phyloP scores from a whole-genome alignment of 1,140 invertebrate species.

The Paraescarpia echinospica region DNA sequence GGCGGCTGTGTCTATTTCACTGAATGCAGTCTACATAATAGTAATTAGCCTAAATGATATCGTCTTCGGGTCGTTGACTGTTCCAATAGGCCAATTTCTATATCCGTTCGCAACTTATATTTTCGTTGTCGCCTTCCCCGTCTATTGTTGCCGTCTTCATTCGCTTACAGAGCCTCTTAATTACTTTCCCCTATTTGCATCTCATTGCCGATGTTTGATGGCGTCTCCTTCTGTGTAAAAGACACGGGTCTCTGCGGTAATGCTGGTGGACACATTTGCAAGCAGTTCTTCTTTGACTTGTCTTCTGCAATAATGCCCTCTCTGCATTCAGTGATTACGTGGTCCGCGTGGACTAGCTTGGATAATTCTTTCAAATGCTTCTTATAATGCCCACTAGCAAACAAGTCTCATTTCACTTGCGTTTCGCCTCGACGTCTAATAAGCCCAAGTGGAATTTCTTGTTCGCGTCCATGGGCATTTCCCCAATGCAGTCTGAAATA shows the following conservation, averaged over 20 bases:
- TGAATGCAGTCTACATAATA: background rate
- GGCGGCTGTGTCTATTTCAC: background rate
- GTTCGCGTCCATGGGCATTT: no score
- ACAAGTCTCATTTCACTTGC: background rate
- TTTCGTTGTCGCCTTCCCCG: background rate
- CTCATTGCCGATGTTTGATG: background rate
- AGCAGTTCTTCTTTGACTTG: background rate
- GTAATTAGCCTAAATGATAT: background rate
- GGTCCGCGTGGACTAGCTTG: background rate
- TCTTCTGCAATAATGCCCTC: background rate
- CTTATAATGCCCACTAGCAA: background rate
- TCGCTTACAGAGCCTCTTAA: background rate
- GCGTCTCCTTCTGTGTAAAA: background rate
- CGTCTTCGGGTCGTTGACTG: background rate
- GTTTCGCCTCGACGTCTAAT: background rate
- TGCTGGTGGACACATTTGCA: background rate
- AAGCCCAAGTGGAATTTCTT: no score
- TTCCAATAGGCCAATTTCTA: background rate
- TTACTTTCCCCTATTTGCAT: background rate
- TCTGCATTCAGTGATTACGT: background rate
- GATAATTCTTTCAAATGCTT: background rate
- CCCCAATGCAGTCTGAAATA: no score
- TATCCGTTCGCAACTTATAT: background rate
- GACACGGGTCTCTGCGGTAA: background rate
- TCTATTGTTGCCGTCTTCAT: background rate